Base-by-base conservation (phyloP, 2,888 invertebrate species). In the Drosophila melanosoma region DNA sequence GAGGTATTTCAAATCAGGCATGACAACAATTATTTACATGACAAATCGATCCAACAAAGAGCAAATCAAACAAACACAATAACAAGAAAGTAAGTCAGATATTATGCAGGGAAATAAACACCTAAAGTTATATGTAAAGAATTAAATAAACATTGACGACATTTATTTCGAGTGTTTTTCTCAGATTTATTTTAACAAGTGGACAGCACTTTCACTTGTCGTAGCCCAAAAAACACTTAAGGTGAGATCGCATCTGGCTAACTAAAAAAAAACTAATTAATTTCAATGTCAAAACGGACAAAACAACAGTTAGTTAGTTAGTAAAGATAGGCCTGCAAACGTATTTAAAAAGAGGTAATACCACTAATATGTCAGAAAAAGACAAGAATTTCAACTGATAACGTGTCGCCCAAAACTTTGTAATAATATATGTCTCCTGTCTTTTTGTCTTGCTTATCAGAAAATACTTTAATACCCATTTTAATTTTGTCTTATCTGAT, bases 151-250 rank as follows among this genome's bases (percentile, higher is more conserved):
- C 33, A 62, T 82, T 84, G 69, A 69, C 82, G 62, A 72, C 69
- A 83, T 64, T 51, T 17, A 29, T 42, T 73, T 80, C 63, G 52
- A 71, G 81, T 77, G 83, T 45, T 65, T 40, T 42, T 45, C 7
- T 20, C 35, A 70, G 82, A 75, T 79, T 82, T 69, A 7, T 54
- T 51, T 59, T 33, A 56, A 17, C 36, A 15, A 40, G 42, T 54
- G 0, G 54, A 17, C 59, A 81, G 71, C 82, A 87, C 85, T 82
- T 87, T 82, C 87, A 84, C 87, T 82, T 67, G 67, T 62, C 40
- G 6, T 4, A 26, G 15, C 11, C 54, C 1, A 45, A 45, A 26
- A 35, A 23, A 23, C 32, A 45, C 49, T 26, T 48, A 58, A 45
- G 15, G 12, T 36, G 42, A 73, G 11, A 42, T 69, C 49, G 35